Base-by-base conservation (phyloP, 2,113 vertebrate genomes). In the Pampusana beccarii region DNA sequence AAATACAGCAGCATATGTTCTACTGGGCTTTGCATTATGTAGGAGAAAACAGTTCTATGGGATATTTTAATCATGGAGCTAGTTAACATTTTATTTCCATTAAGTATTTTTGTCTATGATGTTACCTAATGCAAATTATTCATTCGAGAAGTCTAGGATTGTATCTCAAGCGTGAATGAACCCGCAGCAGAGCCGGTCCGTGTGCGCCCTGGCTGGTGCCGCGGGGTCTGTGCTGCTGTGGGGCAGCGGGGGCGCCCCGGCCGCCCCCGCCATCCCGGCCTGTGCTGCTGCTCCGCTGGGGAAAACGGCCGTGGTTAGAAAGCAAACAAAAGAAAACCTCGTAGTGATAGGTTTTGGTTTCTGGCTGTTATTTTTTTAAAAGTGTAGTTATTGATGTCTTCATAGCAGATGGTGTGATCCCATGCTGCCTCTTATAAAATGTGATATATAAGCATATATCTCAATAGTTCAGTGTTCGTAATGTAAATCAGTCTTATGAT, bases 371-470 rank as follows among this genome's bases (percentile, higher is more conserved):
- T 12, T 95, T 93, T 97, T 96, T 95, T 91, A 95, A 97, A 97
- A 85, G 83, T 95, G 80, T 51, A 40, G 80, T 92, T 94, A 88
- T 80, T 96, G 94, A 90, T 97, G 86, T 70, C 73, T 96, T 87
- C 4, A 5, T 94, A 92, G 21, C 96, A 98, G 97, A 97, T 98
- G 97, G 96, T 93, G 56, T 82, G 88, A 91, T 98, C 96, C 87
- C 95, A 72, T 92, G 92, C 88, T 95, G 82, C 74, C 92, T 86
- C 94, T 93, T 97, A 94, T 48, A 94, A 96, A 96, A 97, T 87
- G 93, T 96, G 97, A 97, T 97, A 95, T 96, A 96, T 97, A 96
- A 96, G 91, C 83, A 93, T 81, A 64, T 94, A 71, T 95, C 96
- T 97, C 92, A 95, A 21, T 97, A 97, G 95, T 96, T 98, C 86